Base-by-base conservation (phyloP, 1,140 invertebrate species). In the Rhizoglyphus robini region DNA sequence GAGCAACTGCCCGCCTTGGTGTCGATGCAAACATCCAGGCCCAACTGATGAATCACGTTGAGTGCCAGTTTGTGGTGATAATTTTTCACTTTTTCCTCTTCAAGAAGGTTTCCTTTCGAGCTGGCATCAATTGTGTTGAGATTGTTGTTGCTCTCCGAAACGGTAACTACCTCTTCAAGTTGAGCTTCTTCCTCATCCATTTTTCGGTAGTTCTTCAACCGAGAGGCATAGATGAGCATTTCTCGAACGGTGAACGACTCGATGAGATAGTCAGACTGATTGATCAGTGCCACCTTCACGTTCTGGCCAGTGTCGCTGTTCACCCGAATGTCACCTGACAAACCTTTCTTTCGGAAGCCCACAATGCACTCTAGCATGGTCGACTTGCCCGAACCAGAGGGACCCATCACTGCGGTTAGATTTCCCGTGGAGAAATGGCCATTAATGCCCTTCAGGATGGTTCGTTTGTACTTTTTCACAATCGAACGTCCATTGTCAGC, bases 211-310 rank as follows among this genome's bases (percentile, higher is more conserved):
- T 65, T 70, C 79, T 95, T 95, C 1, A 96, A 81, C 75, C 93
- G 91, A 1, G 91, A 91, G 3, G 91, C 89, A 20, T 91, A 85
- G 72, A 82, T 84, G 87, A 96, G 89, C 4, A 89, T 84, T 76
- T 96, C 91, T 62, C 81, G 81, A 4, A 95, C 89, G 0, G 88
- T 89, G 8, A 96, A 79, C 74, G 93, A 87, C 0, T 87, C 88
- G 20, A 90, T 80, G 0, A 96, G 79, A 69, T 89, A 86, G 75
- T 96, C 92, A 72, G 95, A 89, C 75, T 96, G 93, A 8, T 58
- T 41, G 29, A 69, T 69, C 5, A 67, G 36, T 32, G 31, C 62
- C 1, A 69, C 36, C 5, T 46, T 48, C 23, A 69, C 36, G 1
- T n/a, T 32, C 4, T 13, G 30, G 4, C 20, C 57, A 20, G 5